Percentiles rank a stretch among this genome's conserved stretches.
Conservation (phyloP, 2,113 vertebrate genomes). For the Corvus cornix region DNA sequence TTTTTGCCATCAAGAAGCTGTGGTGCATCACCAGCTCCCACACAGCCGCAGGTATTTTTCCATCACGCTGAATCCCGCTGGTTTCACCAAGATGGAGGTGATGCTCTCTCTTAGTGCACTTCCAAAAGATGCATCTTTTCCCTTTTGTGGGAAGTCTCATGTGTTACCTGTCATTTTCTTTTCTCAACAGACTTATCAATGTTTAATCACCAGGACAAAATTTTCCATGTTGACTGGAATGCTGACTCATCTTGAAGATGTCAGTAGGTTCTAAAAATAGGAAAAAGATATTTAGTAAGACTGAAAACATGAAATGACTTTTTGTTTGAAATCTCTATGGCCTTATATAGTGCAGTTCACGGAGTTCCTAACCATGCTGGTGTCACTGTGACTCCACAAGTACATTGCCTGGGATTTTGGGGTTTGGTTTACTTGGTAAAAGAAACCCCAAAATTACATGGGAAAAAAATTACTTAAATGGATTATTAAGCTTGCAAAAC, state of each 20-base stretch:
- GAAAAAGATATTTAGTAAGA: background rate
- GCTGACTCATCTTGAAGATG: background rate
- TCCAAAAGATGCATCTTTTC: background rate
- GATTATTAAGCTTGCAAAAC: background rate
- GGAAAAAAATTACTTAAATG: background rate
- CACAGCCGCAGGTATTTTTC: background rate
- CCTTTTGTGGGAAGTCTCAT: background rate
- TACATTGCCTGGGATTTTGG: background rate
- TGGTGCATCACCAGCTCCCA: background rate
- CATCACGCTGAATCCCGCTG: background rate
- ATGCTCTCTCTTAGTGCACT: background rate
- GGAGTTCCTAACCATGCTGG: background rate
- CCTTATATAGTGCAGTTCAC: background rate
- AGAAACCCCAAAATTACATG: background rate
- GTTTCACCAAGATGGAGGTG: background rate
- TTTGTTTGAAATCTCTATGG: background rate
- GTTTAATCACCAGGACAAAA: background rate
- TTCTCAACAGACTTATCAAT: background rate
- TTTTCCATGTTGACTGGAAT: background rate
- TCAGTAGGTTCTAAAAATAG: conserved; percentile 23
- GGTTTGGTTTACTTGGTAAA: background rate
- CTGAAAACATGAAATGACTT: background rate
- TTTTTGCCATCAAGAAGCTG: background rate
- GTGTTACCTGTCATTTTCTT: background rate
- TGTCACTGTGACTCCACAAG: background rate